These are phyloP conservation scores for Henicopernis longicauda DNA, from an alignment of 2,113 vertebrate genomes.

Conservation along the genomic window DNA sequence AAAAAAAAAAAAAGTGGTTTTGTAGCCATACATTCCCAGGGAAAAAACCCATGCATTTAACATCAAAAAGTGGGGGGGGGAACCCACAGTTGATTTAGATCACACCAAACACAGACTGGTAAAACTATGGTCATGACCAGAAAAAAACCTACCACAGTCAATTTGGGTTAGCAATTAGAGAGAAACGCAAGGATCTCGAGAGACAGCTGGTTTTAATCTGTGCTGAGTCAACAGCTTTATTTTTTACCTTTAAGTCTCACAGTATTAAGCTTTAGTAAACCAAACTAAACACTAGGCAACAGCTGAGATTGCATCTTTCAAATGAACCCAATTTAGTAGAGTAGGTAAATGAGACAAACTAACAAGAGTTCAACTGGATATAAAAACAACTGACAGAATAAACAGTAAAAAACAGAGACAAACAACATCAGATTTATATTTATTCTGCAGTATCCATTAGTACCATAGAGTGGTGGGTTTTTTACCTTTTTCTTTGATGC, in stretches of 20 bases:
- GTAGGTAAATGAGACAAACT: not conserved
- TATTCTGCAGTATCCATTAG: not conserved
- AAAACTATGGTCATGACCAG: not conserved
- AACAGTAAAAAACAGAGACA: not conserved
- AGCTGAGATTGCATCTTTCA: not conserved
- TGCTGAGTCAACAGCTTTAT: constrained; percentile 16
- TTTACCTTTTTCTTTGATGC: not conserved
- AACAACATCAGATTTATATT: not conserved
- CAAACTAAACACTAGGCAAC: not conserved
- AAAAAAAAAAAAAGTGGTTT: not conserved
- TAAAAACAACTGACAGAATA: not conserved
- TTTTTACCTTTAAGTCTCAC: not conserved
- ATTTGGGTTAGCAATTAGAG: not conserved
- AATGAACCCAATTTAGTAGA: not conserved
- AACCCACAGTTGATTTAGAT: not conserved
- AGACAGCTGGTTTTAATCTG: constrained; percentile 42
- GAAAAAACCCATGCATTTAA: not conserved
- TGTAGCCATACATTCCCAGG: not conserved
- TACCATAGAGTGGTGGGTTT: not conserved
- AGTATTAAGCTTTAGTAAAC: not conserved
- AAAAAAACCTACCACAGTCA: constrained; percentile 17
- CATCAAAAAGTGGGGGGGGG: not conserved
- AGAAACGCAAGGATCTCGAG: constrained; percentile 7
- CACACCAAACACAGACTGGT: not conserved
- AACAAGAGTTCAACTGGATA: not conserved